These are phyloP conservation scores for Dendrolimus pini DNA, from an alignment of 2,888 invertebrate genomes.

Conservation along the genomic window DNA sequence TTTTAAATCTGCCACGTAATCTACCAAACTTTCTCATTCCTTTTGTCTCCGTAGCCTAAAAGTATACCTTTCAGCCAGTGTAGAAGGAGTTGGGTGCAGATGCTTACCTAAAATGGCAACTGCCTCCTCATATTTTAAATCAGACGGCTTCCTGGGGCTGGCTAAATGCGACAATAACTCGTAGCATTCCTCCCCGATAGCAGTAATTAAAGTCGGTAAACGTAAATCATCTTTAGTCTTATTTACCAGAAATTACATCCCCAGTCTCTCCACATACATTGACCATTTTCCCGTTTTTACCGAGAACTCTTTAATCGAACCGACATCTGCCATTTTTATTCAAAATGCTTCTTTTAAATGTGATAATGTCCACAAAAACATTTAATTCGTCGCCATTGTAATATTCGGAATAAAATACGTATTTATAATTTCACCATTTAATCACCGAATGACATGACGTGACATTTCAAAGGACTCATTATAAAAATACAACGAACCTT, in stretches of 20 bases:
- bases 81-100: conserved; percentile 7
- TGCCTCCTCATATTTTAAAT: conserved; percentile 5
- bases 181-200: conserved; percentile 13
- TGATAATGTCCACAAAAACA: no score
- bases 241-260: conserved; percentile 2
- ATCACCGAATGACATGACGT: no score
- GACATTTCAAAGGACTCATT: no score
- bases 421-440: no score
- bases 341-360: conserved; percentile 3
- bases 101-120: conserved; percentile 1
- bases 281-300: background rate
- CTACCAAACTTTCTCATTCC: conserved; percentile 1
- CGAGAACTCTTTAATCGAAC: background rate
- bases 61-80: conserved; percentile 8
- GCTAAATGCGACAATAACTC: conserved; percentile 12
- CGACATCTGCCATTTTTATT: background rate
- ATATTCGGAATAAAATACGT: no score
- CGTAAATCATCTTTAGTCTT: conserved; percentile 1
- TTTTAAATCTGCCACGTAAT: conserved; percentile 7
- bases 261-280: conserved; percentile 1
- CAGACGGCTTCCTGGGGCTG: conserved; percentile 13
- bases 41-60: conserved; percentile 6
- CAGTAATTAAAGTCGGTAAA: conserved; percentile 15
- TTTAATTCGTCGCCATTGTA: no score
- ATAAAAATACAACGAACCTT: no score